Evolutionary conservation across 1,140 invertebrate species (phyloP), one percentile per base, ranked within the genome.

Genomic region (Zaprionus inermis): DNA sequence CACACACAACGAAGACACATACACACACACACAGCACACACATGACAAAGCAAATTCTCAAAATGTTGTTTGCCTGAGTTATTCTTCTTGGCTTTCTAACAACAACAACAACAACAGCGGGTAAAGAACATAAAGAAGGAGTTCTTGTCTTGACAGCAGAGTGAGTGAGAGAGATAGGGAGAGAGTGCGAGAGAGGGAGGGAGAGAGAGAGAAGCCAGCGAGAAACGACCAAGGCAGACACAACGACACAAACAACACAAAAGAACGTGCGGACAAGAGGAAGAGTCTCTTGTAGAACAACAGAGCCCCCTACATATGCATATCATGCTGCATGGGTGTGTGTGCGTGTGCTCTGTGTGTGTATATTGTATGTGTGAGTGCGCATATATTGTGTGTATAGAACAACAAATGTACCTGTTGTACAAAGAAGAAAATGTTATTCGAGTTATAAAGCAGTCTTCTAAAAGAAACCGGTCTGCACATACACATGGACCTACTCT

Each of bases 31-130:
- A 22, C 18, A 36, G 14, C 30, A n/a, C 24, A 5, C n/a, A 44
- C 68, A 81, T 70, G 83, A 79, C 79, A 82, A 82, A 81, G 82
- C 80, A 79, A 68, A 84, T 73, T 71, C 73, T 74, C 73, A 88
- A 78, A 16, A 72, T 70, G 57, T 65, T 74, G 65, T 76, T 79
- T 78, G 63, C 49, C 51, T 68, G 28, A 77, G 69, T 88, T 88
- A 78, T 79, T 79, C 77, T 79, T 73, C 68, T 77, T 77, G 63
- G 74, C 69, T 79, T 78, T 79, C 69, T 77, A 73, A 74, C 77
- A 77, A 77, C 64, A 41, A 38, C 36, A 38, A 38, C 12, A 38
- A 38, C 3, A 38, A 16, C 38, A 44, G 16, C n/a, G n/a, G n/a
- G 14, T 5, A 5, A 38, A n/a, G 36, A 38, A 72, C 69, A 78